Evolutionary conservation across 2,797 vertebrate genomes (phyloP).

Genomic region (Falco columbarius): DNA sequence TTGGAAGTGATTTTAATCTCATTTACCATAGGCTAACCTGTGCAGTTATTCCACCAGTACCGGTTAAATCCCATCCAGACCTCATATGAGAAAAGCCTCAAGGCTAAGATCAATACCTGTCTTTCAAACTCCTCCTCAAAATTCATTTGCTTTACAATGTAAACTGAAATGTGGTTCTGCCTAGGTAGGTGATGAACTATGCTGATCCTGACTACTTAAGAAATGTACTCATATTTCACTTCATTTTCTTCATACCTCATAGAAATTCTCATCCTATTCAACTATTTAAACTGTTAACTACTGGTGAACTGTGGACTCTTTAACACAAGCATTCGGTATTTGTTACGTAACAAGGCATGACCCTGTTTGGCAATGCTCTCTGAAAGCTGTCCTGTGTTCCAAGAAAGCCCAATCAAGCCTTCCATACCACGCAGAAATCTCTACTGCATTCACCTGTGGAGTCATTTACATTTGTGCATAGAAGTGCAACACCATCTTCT

Average conservation of each 20-base stretch:
- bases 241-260: neutral
- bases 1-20: neutral
- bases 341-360: neutral
- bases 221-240: neutral
- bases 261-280: neutral
- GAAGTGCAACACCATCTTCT: neutral
- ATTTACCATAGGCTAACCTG: neutral
- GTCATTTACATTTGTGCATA: neutral
- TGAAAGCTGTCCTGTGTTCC: neutral
- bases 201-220: neutral
- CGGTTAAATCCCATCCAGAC: neutral
- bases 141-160: neutral
- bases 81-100: neutral
- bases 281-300: neutral
- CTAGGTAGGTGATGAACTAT: neutral
- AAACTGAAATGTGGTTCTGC: neutral
- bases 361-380: neutral
- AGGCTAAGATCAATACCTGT: neutral
- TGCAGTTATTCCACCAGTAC: neutral
- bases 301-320: neutral
- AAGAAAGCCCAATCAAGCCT: neutral
- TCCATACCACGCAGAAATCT: neutral
- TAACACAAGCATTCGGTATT: neutral
- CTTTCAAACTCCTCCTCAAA: neutral
- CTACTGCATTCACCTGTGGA: neutral